A percentile compares a stretch with the other conserved stretches of the same genome.
phyloP scores from a whole-genome alignment of 2,113 vertebrate genomes.

The Dissostichus mawsoni region DNA sequence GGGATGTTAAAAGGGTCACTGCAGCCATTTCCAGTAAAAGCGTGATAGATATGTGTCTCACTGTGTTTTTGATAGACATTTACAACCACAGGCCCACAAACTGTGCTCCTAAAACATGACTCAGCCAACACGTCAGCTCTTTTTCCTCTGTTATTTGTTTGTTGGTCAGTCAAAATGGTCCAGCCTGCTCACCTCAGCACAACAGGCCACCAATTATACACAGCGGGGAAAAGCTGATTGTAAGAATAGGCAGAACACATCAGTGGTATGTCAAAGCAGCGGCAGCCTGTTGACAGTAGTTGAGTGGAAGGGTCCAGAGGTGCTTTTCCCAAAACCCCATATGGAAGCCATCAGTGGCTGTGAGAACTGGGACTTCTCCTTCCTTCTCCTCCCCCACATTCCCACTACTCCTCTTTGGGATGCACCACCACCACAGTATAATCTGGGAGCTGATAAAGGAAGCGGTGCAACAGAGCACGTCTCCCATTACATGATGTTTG shows the following conservation, averaged over 20 bases:
- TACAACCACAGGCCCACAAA: conserved; percentile 11
- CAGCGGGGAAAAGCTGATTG: conserved; percentile 41
- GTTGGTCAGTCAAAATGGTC: conserved; percentile 43
- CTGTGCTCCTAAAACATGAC: conserved; percentile 44
- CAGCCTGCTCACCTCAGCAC: conserved; percentile 61
- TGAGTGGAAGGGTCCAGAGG: conserved; percentile 60
- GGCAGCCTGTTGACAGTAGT: conserved; percentile 65
- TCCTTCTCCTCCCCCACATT: conserved; percentile 77
- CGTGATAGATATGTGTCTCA: conserved; percentile 6
- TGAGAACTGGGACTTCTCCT: conserved; percentile 78
- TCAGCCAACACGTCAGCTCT: conserved; percentile 46
- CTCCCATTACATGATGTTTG: conserved; percentile 59
- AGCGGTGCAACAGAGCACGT: conserved; percentile 39
- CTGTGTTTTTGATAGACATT: neutral
- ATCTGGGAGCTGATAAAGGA: conserved; percentile 69
- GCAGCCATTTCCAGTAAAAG: conserved; percentile 20
- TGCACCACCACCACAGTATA: conserved; percentile 61
- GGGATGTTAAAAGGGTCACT: conserved; percentile 14
- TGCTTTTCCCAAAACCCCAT: conserved; percentile 70
- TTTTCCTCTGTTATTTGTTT: conserved; percentile 51
- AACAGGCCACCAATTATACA: conserved; percentile 53
- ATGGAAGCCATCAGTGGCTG: conserved; percentile 82
- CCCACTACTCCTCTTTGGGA: conserved; percentile 65
- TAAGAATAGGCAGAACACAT: conserved; percentile 43
- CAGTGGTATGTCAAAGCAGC: conserved; percentile 65